A percentile compares a stretch with the other conserved stretches of the same genome.
Conservation (phyloP, 1,140 invertebrate species). For the Rhagoletis pomonella region DNA sequence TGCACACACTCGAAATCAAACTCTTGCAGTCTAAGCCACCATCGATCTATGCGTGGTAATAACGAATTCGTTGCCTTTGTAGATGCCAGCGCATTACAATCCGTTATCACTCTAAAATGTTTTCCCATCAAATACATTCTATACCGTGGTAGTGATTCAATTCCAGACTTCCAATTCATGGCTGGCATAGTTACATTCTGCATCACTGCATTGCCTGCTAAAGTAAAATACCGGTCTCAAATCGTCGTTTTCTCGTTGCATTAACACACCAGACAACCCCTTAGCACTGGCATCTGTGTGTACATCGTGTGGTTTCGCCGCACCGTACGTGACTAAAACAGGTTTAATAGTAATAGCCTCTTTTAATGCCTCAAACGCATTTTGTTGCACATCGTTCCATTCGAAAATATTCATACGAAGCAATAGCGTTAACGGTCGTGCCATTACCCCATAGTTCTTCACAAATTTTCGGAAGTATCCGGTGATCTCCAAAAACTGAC, state of each 20-base stretch:
- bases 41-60: no score
- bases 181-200: slow-evolving; percentile 26
- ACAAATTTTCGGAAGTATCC: slow-evolving; percentile 28
- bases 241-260: no score
- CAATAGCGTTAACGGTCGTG: slow-evolving; percentile 28
- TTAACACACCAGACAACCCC: not conserved
- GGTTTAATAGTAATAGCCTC: not conserved
- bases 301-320: no score
- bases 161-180: slow-evolving; percentile 17
- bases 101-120: no score
- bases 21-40: no score
- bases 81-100: no score
- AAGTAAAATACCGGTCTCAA: no score
- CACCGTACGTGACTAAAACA: no score
- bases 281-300: no score
- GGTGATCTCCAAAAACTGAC: slow-evolving; percentile 1
- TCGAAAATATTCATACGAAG: not conserved
- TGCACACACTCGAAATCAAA: slow-evolving; percentile 33
- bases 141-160: slow-evolving; percentile 10
- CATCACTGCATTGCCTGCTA: slow-evolving; percentile 25
- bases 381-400: not conserved
- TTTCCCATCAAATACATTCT: slow-evolving; percentile 36
- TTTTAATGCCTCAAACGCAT: not conserved
- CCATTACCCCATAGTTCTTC: not conserved
- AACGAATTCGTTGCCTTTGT: no score